Evolutionary conservation across 2,888 invertebrate species (phyloP).

Genomic region (Stenoptilia bipunctidactyla): DNA sequence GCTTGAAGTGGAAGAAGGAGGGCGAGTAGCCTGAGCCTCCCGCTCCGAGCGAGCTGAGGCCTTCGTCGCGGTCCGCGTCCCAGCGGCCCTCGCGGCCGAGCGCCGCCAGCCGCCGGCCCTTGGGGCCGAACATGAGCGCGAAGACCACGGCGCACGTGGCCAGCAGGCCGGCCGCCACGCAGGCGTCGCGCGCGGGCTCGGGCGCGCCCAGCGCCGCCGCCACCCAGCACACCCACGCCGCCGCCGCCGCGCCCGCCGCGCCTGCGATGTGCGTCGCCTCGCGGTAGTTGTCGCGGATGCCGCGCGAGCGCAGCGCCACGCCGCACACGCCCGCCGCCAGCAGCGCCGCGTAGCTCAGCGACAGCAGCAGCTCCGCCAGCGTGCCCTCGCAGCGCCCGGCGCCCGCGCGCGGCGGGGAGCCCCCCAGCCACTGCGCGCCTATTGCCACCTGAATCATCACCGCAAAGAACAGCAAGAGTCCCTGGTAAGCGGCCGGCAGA

Average conservation of each 20-base stretch:
- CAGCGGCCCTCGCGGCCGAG: slow-evolving; percentile 91
- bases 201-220: slow-evolving; percentile 84
- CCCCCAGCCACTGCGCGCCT: slow-evolving; percentile 86
- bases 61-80: slow-evolving; percentile 85
- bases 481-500: slow-evolving; percentile 93
- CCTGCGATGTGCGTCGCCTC: slow-evolving; percentile 94
- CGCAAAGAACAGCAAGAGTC: slow-evolving; percentile 88
- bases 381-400: slow-evolving; percentile 74
- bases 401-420: slow-evolving; percentile 75
- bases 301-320: slow-evolving; percentile 86
- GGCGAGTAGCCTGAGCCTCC: slow-evolving; percentile 89
- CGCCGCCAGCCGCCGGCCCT: slow-evolving; percentile 91
- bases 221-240: slow-evolving; percentile 89
- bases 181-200: slow-evolving; percentile 87
- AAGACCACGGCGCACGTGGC: slow-evolving; percentile 88
- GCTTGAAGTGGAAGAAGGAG: slow-evolving; percentile 94
- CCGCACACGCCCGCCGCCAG: slow-evolving; percentile 87
- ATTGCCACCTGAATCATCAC: slow-evolving; percentile 91
- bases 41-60: slow-evolving; percentile 83
- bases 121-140: slow-evolving; percentile 94
- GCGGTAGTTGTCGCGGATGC: slow-evolving; percentile 92
- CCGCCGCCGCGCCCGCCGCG: slow-evolving; percentile 87
- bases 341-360: slow-evolving; percentile 86
- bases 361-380: slow-evolving; percentile 80
- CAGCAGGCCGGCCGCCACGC: slow-evolving; percentile 90